Evolutionary conservation across 1,140 invertebrate species (phyloP), one percentile per base, ranked within the genome.

Genomic region (Macrostomum lignano): DNA sequence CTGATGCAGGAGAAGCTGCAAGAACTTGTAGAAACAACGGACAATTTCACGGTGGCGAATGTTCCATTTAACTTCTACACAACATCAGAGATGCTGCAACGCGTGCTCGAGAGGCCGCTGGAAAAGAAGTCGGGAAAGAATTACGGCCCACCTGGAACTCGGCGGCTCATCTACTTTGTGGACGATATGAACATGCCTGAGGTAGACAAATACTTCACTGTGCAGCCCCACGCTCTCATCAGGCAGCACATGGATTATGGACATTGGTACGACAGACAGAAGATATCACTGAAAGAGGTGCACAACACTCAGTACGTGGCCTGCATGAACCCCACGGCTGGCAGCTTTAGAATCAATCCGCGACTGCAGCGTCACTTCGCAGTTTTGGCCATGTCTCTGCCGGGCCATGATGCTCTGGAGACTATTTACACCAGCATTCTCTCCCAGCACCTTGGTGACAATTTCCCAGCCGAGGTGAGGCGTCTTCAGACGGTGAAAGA

Each of bases 261-360:
- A 29, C n/a, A 81, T 91, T 52, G 91, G 84, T 82, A 65, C 63
- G 42, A 79, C 48, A 61, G 84, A 21, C 70, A 69, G 1, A 81
- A 79, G 78, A 48, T 91, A n/a, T 67, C 72, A 0, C 52, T 86
- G 1, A 91, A 91, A 58, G 82, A 91, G 34, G 84, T 93, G 37
- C 76, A 82, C 45, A 88, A 88, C 48, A 84, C 77, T 36, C 82
- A 91, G 51, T 93, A 91, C 48, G 72, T 91, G 1, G 74, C 77
- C 17, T 84, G 77, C 48, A 91, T 93, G 81, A 91, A 91, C 58
- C 84, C 82, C 0, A 88, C 81, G 0, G 78, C 81, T 32, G 82
- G 82, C 22, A 84, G 75, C 45, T 91, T 91, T 47, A 86, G 78
- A 1, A 82, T 93, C 36, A 84, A 88, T 61, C 74, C 79, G 0